A percentile compares a stretch with the other conserved stretches of the same genome.
Evolutionary conservation across 2,113 vertebrate species (phyloP).

Genomic region (cat (Felis catus)): F.catus_Fca126_mat1.0 CM031421.1:86179001-86179500

Average conservation of each 20-base stretch:
- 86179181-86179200: not conserved
- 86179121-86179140: not conserved
- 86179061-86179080: not conserved
- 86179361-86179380: no score
- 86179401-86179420: no score
- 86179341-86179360: no score
- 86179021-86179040: not conserved
- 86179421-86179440: no score
- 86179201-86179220: not conserved
- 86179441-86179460: not conserved
- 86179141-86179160: not conserved
- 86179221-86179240: no score
- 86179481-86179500: not conserved
- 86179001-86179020: not conserved
- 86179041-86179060: not conserved
- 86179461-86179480: not conserved
- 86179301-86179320: no score
- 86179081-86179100: rapidly evolving
- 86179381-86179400: no score
- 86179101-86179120: not conserved
- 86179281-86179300: no score
- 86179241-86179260: no score
- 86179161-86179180: not conserved
- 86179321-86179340: no score
- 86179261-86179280: no score